Base-by-base conservation (phyloP, 1,140 invertebrate species). In the Drosophila azteca region DNA sequence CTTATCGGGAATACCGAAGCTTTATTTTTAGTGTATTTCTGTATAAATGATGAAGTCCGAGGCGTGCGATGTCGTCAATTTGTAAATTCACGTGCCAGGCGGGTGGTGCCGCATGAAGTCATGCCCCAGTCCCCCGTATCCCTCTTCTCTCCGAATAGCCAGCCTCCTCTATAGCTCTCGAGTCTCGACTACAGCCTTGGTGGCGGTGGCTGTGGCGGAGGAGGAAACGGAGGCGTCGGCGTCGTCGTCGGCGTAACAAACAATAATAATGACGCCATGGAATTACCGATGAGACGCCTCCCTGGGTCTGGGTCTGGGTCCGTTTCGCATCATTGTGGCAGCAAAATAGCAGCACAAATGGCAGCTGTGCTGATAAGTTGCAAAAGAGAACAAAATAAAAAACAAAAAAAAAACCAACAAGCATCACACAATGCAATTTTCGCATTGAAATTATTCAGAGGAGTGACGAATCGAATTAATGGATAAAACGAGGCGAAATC, bases 361-460 rank as follows among this genome's bases (percentile, higher is more conserved):
- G 58, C 60, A 69, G 66, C 41, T 39, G 11, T 13, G 43, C 68
- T 73, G 70, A 73, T 73, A 71, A 66, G 58, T 60, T 69, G 53
- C 60, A 54, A 61, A 70, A 62, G 26, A 17, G n/a, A 44, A 22
- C 17, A 31, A 67, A 44, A 64, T 6, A 3, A 29, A 29, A 6
- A 24, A 24, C 22, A 24, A 24, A 24, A 26, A 26, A 5, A 26
- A 26, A 5, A 26, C 0, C 4, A 26, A 26, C 24, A 26, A 26
- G 24, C 24, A 26, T 26, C 24, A 26, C 24, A 50, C 45, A 63
- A 64, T 64, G 45, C 64, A 64, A 66, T 66, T 52, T 67, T 51
- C 41, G 11, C 15, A 17, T 13, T 17, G 15, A 17, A 53, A 26
- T 13, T 13, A 39, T 11, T 1, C 35, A 39, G 11, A 13, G 11